Percentiles rank a stretch among this genome's conserved stretches.
These are phyloP conservation scores for Papilio helenus DNA, from an alignment of 1,140 invertebrate species.

Conservation along the genomic window DNA sequence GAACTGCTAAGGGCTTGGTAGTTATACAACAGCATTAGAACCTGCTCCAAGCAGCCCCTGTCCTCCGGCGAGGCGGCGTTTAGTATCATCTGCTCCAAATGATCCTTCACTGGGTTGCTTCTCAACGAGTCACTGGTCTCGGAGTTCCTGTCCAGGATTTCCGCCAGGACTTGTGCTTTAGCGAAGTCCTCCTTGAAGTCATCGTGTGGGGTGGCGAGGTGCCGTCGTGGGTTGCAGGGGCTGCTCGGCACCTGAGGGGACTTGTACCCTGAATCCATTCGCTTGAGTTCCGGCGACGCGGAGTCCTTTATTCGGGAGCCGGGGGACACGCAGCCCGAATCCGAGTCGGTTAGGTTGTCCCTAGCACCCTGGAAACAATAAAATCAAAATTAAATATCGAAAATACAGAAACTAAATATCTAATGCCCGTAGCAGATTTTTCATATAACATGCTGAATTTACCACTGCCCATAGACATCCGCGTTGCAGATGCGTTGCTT, in stretches of 20 bases:
- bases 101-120: slow-evolving; percentile 76
- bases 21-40: slow-evolving; percentile 83
- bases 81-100: slow-evolving; percentile 77
- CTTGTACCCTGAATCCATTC: slow-evolving; percentile 82
- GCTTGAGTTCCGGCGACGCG: slow-evolving; percentile 80
- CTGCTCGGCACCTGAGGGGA: slow-evolving; percentile 77
- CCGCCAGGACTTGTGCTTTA: slow-evolving; percentile 73
- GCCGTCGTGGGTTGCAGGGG: slow-evolving; percentile 70
- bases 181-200: slow-evolving; percentile 78
- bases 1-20: slow-evolving; percentile 82
- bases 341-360: slow-evolving; percentile 81
- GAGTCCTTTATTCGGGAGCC: slow-evolving; percentile 81
- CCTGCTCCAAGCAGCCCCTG: slow-evolving; percentile 83
- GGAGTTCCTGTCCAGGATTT: slow-evolving; percentile 71
- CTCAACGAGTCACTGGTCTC: slow-evolving; percentile 75
- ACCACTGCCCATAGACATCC: no score
- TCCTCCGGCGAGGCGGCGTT: slow-evolving; percentile 82
- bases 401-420: no score
- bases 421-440: no score
- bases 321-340: slow-evolving; percentile 82
- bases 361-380: slow-evolving; percentile 68
- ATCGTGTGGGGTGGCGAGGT: slow-evolving; percentile 66
- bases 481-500: no score
- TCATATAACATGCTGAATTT: no score
- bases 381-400: not conserved